Base-by-base conservation (phyloP, 2,888 invertebrate genomes). In the Idaea biselata region DNA sequence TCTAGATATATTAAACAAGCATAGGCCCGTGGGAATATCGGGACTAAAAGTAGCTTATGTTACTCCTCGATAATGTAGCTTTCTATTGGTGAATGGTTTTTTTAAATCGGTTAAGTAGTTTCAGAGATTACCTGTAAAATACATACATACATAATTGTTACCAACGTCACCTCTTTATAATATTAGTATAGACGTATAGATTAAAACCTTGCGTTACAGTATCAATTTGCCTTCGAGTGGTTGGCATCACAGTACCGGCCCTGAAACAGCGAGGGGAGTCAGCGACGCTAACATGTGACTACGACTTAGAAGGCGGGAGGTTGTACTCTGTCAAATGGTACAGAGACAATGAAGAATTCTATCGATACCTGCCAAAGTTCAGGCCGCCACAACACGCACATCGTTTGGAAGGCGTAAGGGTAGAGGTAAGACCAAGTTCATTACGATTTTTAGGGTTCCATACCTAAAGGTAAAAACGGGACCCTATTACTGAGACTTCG, bases 311-410 rank as follows among this genome's bases (percentile, higher is more conserved):
- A 65, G 94, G 94, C 0, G 94, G 94, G 16, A 92, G 93, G 56
- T 84, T 95, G 58, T 95, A 95, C 81, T 94, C 95, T 16, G 94
- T 95, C 60, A 95, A 95, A 80, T 95, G 95, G 94, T 95, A 95
- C 83, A 89, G 94, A 59, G 95, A 95, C 67, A 93, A 93, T 73
- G 93, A 94, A 74, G 95, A 95, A 81, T 95, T 95, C 82, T 95
- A 94, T 84, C 90, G 95, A 66, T 95, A 93, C 75, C 94, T 95
- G 83, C 95, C 95, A 3, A 89, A 92, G 58, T 86, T 95, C 71
- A 88, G 93, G 70, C 95, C 95, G 0, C 93, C 94, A 58, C 94
- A 94, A 60, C 94, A 95, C 76, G 93, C 94, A 53, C 95, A 95
- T 77, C 90, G 87, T 57, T 86, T 94, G 62, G 94, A 94, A 1